Percentiles rank a stretch among this genome's conserved stretches.
phyloP scores from a whole-genome alignment of 2,113 vertebrate species.

The Ageneiosus marmoratus region DNA sequence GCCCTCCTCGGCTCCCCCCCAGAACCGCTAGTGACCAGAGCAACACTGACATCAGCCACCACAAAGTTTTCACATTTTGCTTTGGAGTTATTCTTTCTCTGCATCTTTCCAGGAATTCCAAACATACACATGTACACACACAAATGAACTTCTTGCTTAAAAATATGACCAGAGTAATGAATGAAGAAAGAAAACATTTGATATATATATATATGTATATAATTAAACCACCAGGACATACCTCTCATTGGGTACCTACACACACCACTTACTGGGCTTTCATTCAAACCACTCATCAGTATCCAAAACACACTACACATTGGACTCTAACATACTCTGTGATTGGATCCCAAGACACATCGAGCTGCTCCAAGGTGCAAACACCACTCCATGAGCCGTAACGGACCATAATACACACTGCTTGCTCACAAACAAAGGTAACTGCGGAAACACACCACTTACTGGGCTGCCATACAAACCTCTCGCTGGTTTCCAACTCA shows the following conservation, averaged over 20 bases:
- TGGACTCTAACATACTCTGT: not conserved
- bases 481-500: not conserved
- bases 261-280: not conserved
- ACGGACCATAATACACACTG: not conserved
- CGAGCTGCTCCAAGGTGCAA: too few relatives aligned
- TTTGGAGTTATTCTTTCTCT: not conserved
- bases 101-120: not conserved
- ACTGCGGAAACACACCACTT: not conserved
- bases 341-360: not conserved
- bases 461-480: not conserved
- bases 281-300: not conserved
- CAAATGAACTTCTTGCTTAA: not conserved
- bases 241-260: not conserved
- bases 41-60: not conserved
- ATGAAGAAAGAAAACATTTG: not conserved
- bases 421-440: not conserved
- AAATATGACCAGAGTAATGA: not conserved
- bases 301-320: not conserved
- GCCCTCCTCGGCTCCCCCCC: too few relatives aligned
- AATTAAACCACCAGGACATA: not conserved
- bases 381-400: not conserved
- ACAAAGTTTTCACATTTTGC: not conserved
- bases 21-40: too few relatives aligned
- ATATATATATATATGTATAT: conserved; percentile 2
- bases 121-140: not conserved